Conservation (phyloP, 2,113 vertebrate genomes). For the Hypocryptadius cinnamomeus region DNA sequence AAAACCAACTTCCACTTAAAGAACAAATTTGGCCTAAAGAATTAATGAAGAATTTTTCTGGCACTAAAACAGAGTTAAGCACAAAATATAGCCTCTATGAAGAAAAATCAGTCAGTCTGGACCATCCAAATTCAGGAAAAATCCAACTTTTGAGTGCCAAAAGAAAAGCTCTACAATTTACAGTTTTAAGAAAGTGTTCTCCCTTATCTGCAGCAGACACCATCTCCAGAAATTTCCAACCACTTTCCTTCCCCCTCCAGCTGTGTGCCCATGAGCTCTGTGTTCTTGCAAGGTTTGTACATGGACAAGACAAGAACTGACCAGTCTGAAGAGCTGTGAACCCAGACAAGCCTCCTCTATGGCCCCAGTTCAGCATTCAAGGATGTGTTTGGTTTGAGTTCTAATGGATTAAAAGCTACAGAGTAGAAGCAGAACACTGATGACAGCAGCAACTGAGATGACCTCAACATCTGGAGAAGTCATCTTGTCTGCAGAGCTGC, state of each 20-base stretch:
- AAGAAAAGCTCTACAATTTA: neutral
- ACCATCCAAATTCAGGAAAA: neutral
- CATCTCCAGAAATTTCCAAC: neutral
- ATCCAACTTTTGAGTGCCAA: neutral
- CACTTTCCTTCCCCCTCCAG: neutral
- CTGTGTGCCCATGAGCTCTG: neutral
- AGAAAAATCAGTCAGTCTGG: neutral
- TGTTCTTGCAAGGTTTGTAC: neutral
- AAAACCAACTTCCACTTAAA: neutral
- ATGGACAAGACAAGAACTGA: neutral
- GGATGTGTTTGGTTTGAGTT: neutral
- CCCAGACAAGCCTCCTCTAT: neutral
- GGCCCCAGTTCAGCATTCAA: neutral
- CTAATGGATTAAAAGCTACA: neutral
- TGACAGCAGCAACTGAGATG: neutral
- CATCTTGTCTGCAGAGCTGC: neutral
- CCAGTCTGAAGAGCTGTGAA: neutral
- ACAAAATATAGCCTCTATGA: neutral
- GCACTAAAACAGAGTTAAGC: neutral
- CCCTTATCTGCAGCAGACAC: neutral
- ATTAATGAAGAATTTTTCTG: neutral
- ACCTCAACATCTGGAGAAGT: neutral
- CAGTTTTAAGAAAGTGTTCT: neutral
- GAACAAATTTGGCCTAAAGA: neutral
- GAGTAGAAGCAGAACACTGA: neutral